phyloP scores from a whole-genome alignment of 2,113 vertebrate species.

The Pterocles burchelli region DNA sequence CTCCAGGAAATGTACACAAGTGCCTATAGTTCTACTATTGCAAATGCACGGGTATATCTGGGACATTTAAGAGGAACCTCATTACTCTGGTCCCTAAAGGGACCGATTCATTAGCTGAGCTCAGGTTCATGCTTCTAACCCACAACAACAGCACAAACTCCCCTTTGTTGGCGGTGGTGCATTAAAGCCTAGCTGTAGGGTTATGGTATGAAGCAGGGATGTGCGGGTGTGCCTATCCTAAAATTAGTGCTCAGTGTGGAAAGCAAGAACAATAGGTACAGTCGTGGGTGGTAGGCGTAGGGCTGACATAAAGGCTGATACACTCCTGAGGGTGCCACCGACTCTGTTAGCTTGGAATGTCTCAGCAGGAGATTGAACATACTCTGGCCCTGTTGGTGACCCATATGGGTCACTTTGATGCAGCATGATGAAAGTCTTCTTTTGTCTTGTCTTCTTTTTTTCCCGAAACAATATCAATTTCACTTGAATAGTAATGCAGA shows the following conservation, averaged over 20 bases:
- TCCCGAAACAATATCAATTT: background rate
- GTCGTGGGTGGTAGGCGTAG: rapidly evolving
- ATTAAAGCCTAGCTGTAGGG: background rate
- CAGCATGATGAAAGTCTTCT: background rate
- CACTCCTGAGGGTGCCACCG: background rate
- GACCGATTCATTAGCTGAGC: background rate
- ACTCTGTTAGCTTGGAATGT: background rate
- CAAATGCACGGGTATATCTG: background rate
- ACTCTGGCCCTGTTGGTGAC: background rate
- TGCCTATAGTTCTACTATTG: background rate
- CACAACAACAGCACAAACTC: background rate
- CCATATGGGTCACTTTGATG: background rate
- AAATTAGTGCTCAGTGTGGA: background rate
- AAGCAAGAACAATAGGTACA: background rate
- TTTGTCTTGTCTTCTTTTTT: background rate
- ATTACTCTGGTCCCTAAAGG: background rate
- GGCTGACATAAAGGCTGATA: background rate
- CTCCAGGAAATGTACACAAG: background rate
- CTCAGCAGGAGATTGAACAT: background rate
- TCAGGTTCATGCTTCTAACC: background rate
- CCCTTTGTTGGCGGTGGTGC: rapidly evolving
- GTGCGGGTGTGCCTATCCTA: rapidly evolving
- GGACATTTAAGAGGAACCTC: background rate
- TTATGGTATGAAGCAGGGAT: background rate
- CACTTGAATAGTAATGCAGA: background rate